These are phyloP conservation scores for Picathartes gymnocephalus DNA, from an alignment of 2,113 vertebrate species.

Conservation along the genomic window DNA sequence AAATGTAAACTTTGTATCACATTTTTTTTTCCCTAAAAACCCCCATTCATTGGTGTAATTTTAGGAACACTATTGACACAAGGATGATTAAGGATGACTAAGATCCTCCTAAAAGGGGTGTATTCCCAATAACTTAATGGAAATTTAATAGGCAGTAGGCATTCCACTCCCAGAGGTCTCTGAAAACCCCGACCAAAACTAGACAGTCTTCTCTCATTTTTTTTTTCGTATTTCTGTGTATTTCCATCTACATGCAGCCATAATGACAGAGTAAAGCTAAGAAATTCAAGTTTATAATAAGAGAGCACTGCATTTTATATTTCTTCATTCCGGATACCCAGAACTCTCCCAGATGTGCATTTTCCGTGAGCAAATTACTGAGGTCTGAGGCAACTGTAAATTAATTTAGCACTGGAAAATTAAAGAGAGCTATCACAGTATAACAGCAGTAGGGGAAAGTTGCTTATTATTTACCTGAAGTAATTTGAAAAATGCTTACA, in stretches of 20 bases:
- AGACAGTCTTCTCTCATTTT: neutral
- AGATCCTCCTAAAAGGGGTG: neutral
- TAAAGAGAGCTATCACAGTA: neutral
- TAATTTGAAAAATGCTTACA: neutral
- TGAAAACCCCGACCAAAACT: neutral
- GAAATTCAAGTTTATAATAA: neutral
- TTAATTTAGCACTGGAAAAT: constrained; percentile 28
- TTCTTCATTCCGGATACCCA: neutral
- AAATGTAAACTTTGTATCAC: neutral
- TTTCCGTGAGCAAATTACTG: neutral
- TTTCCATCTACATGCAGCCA: neutral
- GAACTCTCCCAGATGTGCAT: neutral
- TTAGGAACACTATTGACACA: neutral
- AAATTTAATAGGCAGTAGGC: neutral
- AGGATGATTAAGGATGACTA: neutral
- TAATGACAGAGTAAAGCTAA: neutral
- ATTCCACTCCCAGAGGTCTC: neutral
- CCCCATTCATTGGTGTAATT: neutral
- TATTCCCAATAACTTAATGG: neutral
- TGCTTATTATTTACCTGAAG: constrained; percentile 14
- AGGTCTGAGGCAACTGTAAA: constrained; percentile 1
- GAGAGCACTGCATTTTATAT: neutral
- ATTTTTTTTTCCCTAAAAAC: neutral
- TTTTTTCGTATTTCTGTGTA: neutral
- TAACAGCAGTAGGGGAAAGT: neutral